Evolutionary conservation across 2,888 invertebrate species (phyloP).

Genomic region (Acanthoscelides obtectus): DNA sequence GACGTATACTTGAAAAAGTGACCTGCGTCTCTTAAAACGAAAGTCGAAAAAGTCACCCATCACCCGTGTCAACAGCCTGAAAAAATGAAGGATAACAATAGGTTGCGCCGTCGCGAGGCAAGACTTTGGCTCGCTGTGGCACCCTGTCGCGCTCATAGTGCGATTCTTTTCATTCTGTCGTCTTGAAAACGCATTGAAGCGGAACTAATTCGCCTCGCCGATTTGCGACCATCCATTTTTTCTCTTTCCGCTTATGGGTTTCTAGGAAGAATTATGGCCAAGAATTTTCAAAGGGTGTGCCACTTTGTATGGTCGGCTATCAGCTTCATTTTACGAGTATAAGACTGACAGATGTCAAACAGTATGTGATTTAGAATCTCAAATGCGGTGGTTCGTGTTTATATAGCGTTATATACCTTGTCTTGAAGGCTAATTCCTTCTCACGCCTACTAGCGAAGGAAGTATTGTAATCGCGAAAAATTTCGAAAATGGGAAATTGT

Average conservation of each 20-base stretch:
- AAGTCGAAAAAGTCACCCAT: not conserved
- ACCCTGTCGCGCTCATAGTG: not conserved
- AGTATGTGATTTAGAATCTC: not conserved
- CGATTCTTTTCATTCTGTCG: not conserved
- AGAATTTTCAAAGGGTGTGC: not conserved
- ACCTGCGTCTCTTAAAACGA: not conserved
- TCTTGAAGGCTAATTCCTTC: too few relatives aligned
- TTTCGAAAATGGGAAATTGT: too few relatives aligned
- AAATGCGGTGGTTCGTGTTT: too few relatives aligned
- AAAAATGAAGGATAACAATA: not conserved
- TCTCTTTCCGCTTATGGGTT: not conserved
- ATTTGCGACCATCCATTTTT: not conserved
- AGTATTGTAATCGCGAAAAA: too few relatives aligned
- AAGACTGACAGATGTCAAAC: not conserved
- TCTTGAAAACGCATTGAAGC: not conserved
- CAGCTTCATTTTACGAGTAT: not conserved
- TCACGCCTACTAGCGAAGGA: too few relatives aligned
- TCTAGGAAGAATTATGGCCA: not conserved
- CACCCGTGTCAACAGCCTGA: not conserved
- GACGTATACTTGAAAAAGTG: not conserved
- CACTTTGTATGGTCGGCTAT: not conserved
- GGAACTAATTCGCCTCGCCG: not conserved
- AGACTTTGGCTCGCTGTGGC: not conserved
- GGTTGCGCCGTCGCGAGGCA: not conserved
- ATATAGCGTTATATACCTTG: too few relatives aligned